A percentile compares a stretch with the other conserved stretches of the same genome.
These are phyloP conservation scores for Thysanoteuthis rhombus DNA, from an alignment of 2,888 invertebrate genomes.

Conservation along the genomic window DNA sequence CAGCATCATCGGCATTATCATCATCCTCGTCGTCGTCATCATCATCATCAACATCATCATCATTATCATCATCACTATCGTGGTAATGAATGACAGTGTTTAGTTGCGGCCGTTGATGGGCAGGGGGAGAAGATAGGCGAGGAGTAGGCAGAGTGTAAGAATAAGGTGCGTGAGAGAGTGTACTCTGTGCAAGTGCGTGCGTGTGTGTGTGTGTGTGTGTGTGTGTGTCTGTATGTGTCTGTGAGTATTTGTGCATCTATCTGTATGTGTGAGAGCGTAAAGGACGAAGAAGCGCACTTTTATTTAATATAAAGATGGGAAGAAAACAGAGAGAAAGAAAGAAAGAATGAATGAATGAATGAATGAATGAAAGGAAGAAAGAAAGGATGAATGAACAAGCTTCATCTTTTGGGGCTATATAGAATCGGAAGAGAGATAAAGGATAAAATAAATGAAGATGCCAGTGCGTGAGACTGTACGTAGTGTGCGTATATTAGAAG, in stretches of 20 bases:
- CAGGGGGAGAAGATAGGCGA: neutral
- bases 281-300: neutral
- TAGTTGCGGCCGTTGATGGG: neutral
- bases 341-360: no score
- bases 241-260: neutral
- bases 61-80: neutral
- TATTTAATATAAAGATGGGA: neutral
- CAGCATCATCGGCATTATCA: neutral
- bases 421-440: no score
- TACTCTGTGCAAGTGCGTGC: neutral
- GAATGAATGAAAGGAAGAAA: no score
- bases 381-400: no score
- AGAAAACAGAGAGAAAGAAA: neutral
- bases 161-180: neutral
- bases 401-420: no score
- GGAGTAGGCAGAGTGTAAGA: neutral
- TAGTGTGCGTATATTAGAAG: no score
- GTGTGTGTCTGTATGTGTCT: neutral
- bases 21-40: neutral
- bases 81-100: neutral
- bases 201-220: neutral
- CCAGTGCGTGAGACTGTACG: no score
- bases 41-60: neutral
- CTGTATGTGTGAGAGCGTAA: neutral
- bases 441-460: no score